Evolutionary conservation across 2,888 invertebrate genomes (phyloP), one percentile per base, ranked within the genome.

Genomic region (Vannuccia rotundouncinata): DNA sequence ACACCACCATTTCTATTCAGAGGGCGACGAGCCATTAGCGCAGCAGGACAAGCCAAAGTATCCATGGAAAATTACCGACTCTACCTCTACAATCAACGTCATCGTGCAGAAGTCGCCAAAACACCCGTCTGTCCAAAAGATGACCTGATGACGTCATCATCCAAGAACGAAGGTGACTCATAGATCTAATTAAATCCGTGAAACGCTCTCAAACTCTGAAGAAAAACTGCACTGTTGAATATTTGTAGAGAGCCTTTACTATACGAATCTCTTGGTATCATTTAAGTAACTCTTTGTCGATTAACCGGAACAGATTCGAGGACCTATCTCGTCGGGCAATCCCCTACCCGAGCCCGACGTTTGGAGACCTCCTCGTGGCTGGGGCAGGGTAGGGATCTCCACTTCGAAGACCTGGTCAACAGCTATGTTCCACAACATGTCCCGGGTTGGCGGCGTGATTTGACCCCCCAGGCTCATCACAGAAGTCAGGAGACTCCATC

Each of bases 371-470:
- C 66, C 66, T 2, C 2, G 2, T 66, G 66, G 66, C 66, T 66
- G 10, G 66, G 66, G 10, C 17, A 66, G 5, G 66, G 66, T n/a
- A 17, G 66, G 22, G 66, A 66, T 27, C 66, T 66, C 22, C 66
- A 66, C 66, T 66, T 66, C 66, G 66, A 66, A 27, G 66, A 66
- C 10, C 66, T 22, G 66, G 66, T 66, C 22, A 27, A 17, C 66
- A 17, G 25, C 17, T 66, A 66, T 22, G 66, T 66, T 17, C 66
- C 66, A 5, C 10, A 66, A 66, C 66, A 66, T 22, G 17, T 66
- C 22, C 66, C 66, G 22, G 66, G 66, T 22, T 66, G 66, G 66
- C 66, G 10, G 22, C 66, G n/a, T n/a, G n/a, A n/a, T n/a, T n/a
- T n/a, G n/a, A n/a, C n/a, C n/a, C n/a, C n/a, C n/a, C n/a, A n/a